Evolutionary conservation across 2,888 invertebrate species (phyloP), one percentile per base, ranked within the genome.

Genomic region (Eilema caniola): DNA sequence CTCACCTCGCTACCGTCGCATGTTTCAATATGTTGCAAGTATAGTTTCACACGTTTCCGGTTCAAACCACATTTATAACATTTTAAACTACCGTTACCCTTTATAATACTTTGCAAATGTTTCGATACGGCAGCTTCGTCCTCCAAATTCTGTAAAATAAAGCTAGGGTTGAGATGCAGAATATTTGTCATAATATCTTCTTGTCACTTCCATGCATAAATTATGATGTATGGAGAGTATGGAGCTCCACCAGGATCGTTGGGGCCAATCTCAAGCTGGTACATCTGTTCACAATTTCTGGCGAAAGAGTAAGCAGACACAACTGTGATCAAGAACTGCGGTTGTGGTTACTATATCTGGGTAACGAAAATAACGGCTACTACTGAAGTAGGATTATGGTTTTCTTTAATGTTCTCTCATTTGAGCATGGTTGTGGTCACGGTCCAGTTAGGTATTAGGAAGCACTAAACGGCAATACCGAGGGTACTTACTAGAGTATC

Each of bases 1-100:
- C 67, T 75, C 67, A 84, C 83, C 70, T 67, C 65, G 41, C 63
- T 81, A 7, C 71, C 82, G 31, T 72, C 57, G 72, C 90, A 91
- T 5, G 25, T 80, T 68, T 79, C 76, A 10, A 88, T 75, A 71
- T 90, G 90, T 12, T 75, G 71, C 41, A 86, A 64, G 71, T 79
- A 91, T 11, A 79, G 53, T 68, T 88, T 87, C 10, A 77, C 82
- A 67, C 85, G 83, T 80, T 85, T 87, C 20, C 86, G 83, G n/a
- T 53, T 71, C 7, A 82, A 20, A 14, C 85, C 84, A 73, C 90
- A 90, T 70, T 86, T 88, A 4, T 77, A 73, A 77, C 90, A 90
- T 16, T 61, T 61, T 11, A 90, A 73, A 28, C 67, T 70, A 0
- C 82, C 83, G n/a, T 73, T 41, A 61, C 67, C 23, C 72, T 80